Percentiles rank a stretch among this genome's conserved stretches.
phyloP scores from a whole-genome alignment of 2,797 vertebrate species.

The Rachycentron canadum region DNA sequence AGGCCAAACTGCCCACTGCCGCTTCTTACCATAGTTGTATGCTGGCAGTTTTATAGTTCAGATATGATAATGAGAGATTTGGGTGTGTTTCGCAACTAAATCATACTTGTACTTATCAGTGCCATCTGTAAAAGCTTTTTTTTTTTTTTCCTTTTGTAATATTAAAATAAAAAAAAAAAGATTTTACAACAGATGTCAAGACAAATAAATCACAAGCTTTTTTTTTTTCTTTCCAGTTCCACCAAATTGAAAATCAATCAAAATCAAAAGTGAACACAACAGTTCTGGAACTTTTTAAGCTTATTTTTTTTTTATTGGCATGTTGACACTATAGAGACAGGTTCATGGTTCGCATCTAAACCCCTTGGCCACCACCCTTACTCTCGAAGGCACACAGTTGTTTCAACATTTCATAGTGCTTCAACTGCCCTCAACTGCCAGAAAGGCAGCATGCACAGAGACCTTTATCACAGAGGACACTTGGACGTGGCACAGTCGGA shows the following conservation, averaged over 20 bases:
- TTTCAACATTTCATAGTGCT: neutral
- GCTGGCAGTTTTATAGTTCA: too few species aligned
- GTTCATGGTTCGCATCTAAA: neutral
- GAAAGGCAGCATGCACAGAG: neutral
- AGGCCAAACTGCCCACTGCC: neutral
- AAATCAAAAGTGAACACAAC: neutral
- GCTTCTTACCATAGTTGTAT: neutral
- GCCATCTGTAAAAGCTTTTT: too few species aligned
- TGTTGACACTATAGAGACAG: neutral
- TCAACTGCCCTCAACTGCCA: neutral
- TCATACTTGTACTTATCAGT: too few species aligned
- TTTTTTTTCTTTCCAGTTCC: too few species aligned
- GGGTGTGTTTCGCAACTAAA: too few species aligned
- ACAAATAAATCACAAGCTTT: too few species aligned
- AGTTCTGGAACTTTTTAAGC: neutral
- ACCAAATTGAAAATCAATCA: neutral
- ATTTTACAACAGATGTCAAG: neutral
- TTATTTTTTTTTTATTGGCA: neutral
- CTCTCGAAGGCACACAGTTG: neutral
- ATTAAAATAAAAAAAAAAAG: too few species aligned
- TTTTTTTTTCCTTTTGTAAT: too few species aligned
- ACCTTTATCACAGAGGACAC: neutral
- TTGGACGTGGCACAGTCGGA: neutral
- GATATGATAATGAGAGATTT: too few species aligned
- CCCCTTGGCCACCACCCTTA: neutral